A percentile compares a stretch with the other conserved stretches of the same genome.
phyloP scores from a whole-genome alignment of 1,140 invertebrate genomes.

The Nasonia giraulti region DNA sequence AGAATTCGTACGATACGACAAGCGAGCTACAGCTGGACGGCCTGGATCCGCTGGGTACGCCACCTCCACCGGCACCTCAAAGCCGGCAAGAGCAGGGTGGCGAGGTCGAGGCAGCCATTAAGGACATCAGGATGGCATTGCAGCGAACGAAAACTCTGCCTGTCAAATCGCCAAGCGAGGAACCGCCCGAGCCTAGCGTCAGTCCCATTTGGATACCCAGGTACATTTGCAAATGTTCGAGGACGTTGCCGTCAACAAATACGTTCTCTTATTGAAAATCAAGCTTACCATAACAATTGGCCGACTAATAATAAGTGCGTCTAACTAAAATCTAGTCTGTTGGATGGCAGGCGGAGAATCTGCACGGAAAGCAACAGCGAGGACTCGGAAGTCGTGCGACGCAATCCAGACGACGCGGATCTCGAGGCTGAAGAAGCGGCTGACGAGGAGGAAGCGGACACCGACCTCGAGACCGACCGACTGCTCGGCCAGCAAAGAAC shows the following conservation, averaged over 20 bases:
- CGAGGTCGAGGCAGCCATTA: slow-evolving; percentile 84
- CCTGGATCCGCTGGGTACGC: slow-evolving; percentile 80
- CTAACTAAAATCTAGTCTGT: slow-evolving; percentile 74
- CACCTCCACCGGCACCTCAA: slow-evolving; percentile 82
- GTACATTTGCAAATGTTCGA: slow-evolving; percentile 62
- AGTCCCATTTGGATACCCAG: slow-evolving; percentile 82
- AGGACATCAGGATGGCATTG: slow-evolving; percentile 86
- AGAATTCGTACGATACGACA: slow-evolving; percentile 70
- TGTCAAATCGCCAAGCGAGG: slow-evolving; percentile 72
- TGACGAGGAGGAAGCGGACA: slow-evolving; percentile 86
- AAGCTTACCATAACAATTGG: background rate
- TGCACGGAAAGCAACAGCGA: slow-evolving; percentile 71
- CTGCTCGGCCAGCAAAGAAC: slow-evolving; percentile 91
- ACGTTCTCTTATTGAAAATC: background rate
- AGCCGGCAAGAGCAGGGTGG: slow-evolving; percentile 70
- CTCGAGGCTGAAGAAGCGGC: slow-evolving; percentile 69
- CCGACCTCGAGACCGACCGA: slow-evolving; percentile 91
- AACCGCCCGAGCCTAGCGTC: slow-evolving; percentile 68
- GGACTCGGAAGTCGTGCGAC: slow-evolving; percentile 66
- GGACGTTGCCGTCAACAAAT: background rate
- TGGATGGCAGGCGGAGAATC: slow-evolving; percentile 71
- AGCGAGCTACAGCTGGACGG: slow-evolving; percentile 77
- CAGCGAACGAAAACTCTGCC: slow-evolving; percentile 84
- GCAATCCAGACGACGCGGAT: slow-evolving; percentile 66
- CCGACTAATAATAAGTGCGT: slow-evolving; percentile 60